phyloP scores from a whole-genome alignment of 2,797 vertebrate genomes.

The Tachyglossus aculeatus region DNA sequence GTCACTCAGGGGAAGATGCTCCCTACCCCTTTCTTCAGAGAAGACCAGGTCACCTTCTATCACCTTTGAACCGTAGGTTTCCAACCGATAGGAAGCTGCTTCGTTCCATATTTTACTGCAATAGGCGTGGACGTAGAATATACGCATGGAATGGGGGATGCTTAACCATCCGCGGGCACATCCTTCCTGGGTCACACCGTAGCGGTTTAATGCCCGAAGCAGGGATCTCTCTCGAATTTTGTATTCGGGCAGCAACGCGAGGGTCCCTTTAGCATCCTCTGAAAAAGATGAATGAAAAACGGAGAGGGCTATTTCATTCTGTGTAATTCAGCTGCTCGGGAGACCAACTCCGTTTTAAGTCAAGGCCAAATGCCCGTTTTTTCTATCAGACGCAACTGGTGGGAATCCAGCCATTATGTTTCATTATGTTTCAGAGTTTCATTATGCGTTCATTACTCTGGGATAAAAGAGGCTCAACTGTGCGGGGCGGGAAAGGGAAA shows the following conservation, averaged over 20 bases:
- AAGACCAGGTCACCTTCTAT: slow-evolving; percentile 89
- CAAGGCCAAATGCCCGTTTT: too few species aligned
- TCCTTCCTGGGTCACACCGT: slow-evolving; percentile 83
- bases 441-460: too few species aligned
- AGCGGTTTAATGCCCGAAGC: slow-evolving; percentile 89
- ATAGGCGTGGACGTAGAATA: slow-evolving; percentile 94
- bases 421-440: too few species aligned
- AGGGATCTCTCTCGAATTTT: slow-evolving; percentile 89
- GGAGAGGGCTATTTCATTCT: too few species aligned
- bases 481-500: too few species aligned
- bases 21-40: slow-evolving; percentile 42
- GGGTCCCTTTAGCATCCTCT: slow-evolving; percentile 88
- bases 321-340: too few species aligned
- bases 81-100: slow-evolving; percentile 83
- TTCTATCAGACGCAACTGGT: too few species aligned
- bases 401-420: too few species aligned
- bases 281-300: slow-evolving; percentile 53
- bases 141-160: slow-evolving; percentile 90
- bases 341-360: too few species aligned
- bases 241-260: slow-evolving; percentile 86
- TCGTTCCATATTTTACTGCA: slow-evolving; percentile 96
- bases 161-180: slow-evolving; percentile 88
- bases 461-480: too few species aligned
- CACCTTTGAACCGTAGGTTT: slow-evolving; percentile 77
- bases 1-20: slow-evolving; percentile 39